A percentile compares a stretch with the other conserved stretches of the same genome.
Conservation (phyloP, 2,888 invertebrate genomes). For the Globia sparganii region DNA sequence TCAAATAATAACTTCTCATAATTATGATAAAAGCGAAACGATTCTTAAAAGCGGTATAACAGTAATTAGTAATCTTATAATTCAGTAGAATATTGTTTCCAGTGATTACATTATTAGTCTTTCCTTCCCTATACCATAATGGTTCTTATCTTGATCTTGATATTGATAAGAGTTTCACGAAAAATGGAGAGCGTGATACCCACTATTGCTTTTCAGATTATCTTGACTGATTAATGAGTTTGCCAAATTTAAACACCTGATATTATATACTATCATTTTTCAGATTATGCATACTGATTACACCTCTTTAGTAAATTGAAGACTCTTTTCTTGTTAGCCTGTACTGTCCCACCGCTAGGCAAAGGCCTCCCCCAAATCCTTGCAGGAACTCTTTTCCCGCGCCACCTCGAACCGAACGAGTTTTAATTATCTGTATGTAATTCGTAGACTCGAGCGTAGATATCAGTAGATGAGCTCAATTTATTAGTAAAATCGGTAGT, state of each 20-base stretch:
- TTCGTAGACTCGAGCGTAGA: background rate
- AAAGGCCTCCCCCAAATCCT: background rate
- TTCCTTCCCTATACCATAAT: constrained; percentile 50
- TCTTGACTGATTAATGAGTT: constrained; percentile 55
- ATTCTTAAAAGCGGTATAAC: constrained; percentile 36
- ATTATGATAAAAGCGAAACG: constrained; percentile 57
- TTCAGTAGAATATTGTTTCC: constrained; percentile 48
- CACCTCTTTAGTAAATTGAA: constrained; percentile 17
- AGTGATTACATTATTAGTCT: constrained; percentile 49
- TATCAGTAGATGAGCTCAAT: background rate
- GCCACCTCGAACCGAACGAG: background rate
- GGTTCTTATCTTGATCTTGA: constrained; percentile 59
- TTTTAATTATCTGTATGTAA: background rate
- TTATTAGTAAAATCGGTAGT: background rate
- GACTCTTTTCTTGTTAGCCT: background rate
- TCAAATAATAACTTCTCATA: constrained; percentile 65
- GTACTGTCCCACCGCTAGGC: background rate
- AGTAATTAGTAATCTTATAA: constrained; percentile 43
- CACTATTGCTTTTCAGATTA: constrained; percentile 53
- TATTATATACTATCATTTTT: constrained; percentile 42
- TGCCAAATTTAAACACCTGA: constrained; percentile 41
- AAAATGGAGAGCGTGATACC: constrained; percentile 57
- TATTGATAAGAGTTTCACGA: constrained; percentile 60
- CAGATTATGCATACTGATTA: constrained; percentile 49
- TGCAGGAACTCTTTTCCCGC: background rate